These are phyloP conservation scores for Dendrolimus kikuchii DNA, from an alignment of 1,140 invertebrate genomes.

Conservation along the genomic window DNA sequence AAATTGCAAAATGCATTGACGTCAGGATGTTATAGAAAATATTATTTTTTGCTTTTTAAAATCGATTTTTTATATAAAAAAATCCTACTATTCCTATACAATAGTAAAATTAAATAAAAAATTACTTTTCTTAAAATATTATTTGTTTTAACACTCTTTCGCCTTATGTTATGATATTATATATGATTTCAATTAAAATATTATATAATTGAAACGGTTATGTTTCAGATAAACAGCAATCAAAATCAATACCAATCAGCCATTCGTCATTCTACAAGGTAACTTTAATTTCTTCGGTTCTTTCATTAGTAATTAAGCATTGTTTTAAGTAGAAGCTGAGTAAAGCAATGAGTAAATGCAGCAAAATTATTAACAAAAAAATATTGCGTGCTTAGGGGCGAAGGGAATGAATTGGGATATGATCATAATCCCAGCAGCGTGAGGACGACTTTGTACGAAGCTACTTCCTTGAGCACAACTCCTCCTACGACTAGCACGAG, in stretches of 20 bases:
- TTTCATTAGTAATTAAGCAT: too few relatives aligned
- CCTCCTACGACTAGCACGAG: slow-evolving; percentile 61
- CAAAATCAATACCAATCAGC: slow-evolving; percentile 67
- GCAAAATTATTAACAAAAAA: slow-evolving; percentile 12
- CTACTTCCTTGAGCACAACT: slow-evolving; percentile 57
- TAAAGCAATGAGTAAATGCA: too few relatives aligned
- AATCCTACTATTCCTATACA: too few relatives aligned
- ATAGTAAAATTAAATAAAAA: too few relatives aligned
- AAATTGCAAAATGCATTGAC: too few relatives aligned
- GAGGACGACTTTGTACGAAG: slow-evolving; percentile 63
- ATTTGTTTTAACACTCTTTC: too few relatives aligned
- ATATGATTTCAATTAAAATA: background rate
- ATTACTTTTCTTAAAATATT: too few relatives aligned
- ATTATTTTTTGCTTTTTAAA: too few relatives aligned
- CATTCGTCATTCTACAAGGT: slow-evolving; percentile 65
- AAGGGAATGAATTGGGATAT: slow-evolving; percentile 72
- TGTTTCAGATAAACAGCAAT: slow-evolving; percentile 54
- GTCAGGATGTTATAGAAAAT: too few relatives aligned
- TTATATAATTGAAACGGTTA: slow-evolving; percentile 1
- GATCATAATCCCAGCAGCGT: slow-evolving; percentile 64
- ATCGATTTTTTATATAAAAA: too few relatives aligned
- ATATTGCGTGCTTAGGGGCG: slow-evolving; percentile 46
- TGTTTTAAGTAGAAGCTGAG: too few relatives aligned
- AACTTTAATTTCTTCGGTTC: slow-evolving; percentile 19
- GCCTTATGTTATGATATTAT: too few relatives aligned